phyloP scores from a whole-genome alignment of 2,888 invertebrate species.

The Latrodectus elegans region DNA sequence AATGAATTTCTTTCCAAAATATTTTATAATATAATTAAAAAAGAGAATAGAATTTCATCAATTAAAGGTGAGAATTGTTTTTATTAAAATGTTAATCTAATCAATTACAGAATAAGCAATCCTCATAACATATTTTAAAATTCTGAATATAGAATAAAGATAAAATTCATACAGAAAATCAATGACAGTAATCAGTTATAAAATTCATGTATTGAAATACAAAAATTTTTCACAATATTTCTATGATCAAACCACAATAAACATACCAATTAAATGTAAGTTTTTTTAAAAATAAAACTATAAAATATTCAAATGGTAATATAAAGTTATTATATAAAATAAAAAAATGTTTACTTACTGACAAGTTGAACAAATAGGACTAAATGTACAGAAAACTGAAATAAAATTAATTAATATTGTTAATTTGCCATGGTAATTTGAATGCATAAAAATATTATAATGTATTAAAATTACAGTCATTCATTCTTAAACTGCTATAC shows the following conservation, averaged over 20 bases:
- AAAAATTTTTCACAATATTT: neutral
- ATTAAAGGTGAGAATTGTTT: neutral
- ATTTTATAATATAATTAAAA: neutral
- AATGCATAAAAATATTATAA: no score
- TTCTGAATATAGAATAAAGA: neutral
- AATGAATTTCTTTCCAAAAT: neutral
- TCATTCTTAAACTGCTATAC: no score
- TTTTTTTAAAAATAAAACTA: neutral
- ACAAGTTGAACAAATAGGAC: constrained; percentile 97
- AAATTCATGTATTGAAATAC: neutral
- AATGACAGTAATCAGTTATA: no score
- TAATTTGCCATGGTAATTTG: neutral
- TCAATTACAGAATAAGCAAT: neutral
- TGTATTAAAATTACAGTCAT: no score
- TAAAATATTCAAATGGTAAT: neutral
- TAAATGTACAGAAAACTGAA: constrained; percentile 96
- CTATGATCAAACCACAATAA: neutral
- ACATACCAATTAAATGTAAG: neutral
- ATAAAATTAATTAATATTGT: constrained; percentile 73
- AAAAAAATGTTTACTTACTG: constrained; percentile 77
- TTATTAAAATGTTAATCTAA: no score
- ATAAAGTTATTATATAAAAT: neutral
- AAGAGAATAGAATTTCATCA: neutral
- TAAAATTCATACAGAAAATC: no score
- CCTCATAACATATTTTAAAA: neutral